Evolutionary conservation across 2,113 vertebrate genomes (phyloP).

Genomic region (Phalacrocorax aristotelis): DNA sequence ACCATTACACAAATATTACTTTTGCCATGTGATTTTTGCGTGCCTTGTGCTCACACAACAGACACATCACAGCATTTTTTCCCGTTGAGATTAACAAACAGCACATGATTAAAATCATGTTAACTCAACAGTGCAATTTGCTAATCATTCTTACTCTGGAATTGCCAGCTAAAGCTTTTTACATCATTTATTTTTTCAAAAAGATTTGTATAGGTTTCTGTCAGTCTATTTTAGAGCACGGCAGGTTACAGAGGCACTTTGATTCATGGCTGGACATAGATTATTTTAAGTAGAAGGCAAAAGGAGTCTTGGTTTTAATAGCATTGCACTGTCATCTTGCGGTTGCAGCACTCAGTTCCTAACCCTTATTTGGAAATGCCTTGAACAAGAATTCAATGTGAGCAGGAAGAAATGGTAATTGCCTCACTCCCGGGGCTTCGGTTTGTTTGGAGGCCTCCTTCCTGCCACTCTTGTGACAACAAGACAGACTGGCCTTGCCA

Average conservation of each 20-base stretch:
- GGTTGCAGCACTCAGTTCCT: not conserved
- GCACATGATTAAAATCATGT: not conserved
- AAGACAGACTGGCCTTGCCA: not conserved
- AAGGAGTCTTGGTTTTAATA: not conserved
- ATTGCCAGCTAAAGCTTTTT: not conserved
- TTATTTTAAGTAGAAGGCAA: conserved; percentile 47
- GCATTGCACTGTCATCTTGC: conserved; percentile 47
- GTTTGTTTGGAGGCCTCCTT: conserved; percentile 22
- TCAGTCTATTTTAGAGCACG: not conserved
- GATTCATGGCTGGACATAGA: conserved; percentile 2
- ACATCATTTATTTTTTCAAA: conserved; percentile 3
- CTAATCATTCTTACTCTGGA: not conserved
- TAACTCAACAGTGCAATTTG: not conserved
- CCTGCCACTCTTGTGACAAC: conserved; percentile 4
- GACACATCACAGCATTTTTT: not conserved
- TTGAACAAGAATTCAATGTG: not conserved
- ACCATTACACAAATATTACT: not conserved
- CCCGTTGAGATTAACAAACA: not conserved
- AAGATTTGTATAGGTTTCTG: conserved; percentile 5
- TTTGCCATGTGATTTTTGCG: not conserved
- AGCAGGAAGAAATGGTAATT: conserved; percentile 27
- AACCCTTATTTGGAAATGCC: conserved; percentile 44
- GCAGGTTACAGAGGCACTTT: not conserved
- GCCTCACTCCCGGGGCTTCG: not conserved
- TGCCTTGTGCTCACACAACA: not conserved